Base-by-base conservation (phyloP, 2,797 vertebrate genomes). In the Streptopelia turtur region DNA sequence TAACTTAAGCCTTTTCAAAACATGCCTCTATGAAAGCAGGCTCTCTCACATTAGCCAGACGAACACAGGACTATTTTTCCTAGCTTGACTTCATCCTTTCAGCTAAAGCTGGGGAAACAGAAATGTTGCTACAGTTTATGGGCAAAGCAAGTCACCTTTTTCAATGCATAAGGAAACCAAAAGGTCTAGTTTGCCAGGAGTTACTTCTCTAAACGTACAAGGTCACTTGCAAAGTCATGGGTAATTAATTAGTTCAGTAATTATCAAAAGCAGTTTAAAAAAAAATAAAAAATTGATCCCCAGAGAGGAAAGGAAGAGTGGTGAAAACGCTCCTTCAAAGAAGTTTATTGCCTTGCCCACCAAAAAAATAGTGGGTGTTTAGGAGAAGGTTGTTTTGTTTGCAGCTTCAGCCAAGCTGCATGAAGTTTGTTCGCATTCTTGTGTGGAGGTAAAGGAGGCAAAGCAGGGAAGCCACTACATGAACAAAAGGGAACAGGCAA, bases 1-100 rank as follows among this genome's bases (percentile, higher is more conserved):
- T 80, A 93, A 95, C 87, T 83, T 86, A 92, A 94, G 87, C 66
- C 90, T 89, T 96, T 88, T 95, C 89, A 95, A 95, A 95, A 94
- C 83, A 94, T 49, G 78, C 82, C 72, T 91, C 69, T 82, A 47
- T 23, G 49, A 96, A 91, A 91, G 89, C 84, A 89, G 24, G 37
- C 71, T 77, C 88, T 85, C 66, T 87, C 53, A 30, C 43, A 50
- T 50, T 15, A 78, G 72, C 35, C 64, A 91, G 69, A 89, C 81
- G 65, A 94, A 94, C 4, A 18, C 28, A 87, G 23, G 60, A 57
- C 81, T 93, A 18, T 86, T 86, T 86, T 69, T 86, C 69, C 83
- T 59, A 90, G 80, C 60, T 80, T 68, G 31, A 75, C 61, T 89
- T 84, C 16, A 5, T n/a, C 74, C 35, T 70, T 94, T 76, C 83